These are phyloP conservation scores for Bemisia tabaci DNA, from an alignment of 1,140 invertebrate species.

Conservation along the genomic window DNA sequence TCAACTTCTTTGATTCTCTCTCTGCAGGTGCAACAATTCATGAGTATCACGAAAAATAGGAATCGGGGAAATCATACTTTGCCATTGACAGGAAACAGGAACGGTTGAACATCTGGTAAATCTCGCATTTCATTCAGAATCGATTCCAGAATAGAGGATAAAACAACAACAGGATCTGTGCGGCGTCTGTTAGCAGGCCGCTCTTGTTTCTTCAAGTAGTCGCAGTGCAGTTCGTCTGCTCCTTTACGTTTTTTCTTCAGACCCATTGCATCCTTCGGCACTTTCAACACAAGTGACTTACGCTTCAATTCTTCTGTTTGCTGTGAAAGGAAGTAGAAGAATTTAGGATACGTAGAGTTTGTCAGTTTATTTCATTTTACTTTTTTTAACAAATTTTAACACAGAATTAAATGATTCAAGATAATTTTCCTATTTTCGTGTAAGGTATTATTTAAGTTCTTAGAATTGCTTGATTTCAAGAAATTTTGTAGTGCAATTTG, in stretches of 20 bases:
- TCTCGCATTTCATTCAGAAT: conserved; percentile 90
- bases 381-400: too few relatives aligned
- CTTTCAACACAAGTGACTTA: conserved; percentile 64
- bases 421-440: too few relatives aligned
- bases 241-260: conserved; percentile 46
- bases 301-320: conserved; percentile 68
- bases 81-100: conserved; percentile 85
- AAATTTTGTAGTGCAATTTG: too few relatives aligned
- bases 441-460: too few relatives aligned
- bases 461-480: too few relatives aligned
- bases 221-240: conserved; percentile 65
- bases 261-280: conserved; percentile 60
- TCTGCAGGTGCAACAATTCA: too few relatives aligned
- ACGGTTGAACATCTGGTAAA: conserved; percentile 81
- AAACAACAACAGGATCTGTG: conserved; percentile 90
- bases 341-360: too few relatives aligned
- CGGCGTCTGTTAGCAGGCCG: conserved; percentile 79
- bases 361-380: too few relatives aligned
- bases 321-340: conserved; percentile 30
- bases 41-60: too few relatives aligned
- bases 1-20: too few relatives aligned
- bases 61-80: too few relatives aligned
- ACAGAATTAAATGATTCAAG: too few relatives aligned
- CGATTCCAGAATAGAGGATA: conserved; percentile 82
- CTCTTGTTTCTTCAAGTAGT: conserved; percentile 81